Percentiles rank a stretch among this genome's conserved stretches.
Conservation (phyloP, 2,888 invertebrate genomes). For the Drosophila nr. medialis region DNA sequence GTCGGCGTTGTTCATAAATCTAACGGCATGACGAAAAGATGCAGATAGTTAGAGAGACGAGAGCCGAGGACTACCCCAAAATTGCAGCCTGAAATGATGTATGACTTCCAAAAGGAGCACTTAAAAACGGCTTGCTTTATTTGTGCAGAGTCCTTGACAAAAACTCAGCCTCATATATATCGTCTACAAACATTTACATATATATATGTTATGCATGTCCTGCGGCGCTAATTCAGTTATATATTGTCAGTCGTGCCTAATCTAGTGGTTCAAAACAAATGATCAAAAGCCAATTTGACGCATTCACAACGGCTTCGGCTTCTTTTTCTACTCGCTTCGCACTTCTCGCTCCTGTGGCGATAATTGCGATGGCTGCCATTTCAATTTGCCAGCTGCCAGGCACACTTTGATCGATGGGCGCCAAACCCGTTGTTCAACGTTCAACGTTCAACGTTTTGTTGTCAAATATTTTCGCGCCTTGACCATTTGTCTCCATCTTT, state of each 20-base stretch:
- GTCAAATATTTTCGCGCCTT: conserved; percentile 79
- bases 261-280: conserved; percentile 53
- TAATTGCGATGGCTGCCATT: conserved; percentile 74
- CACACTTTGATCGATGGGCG: conserved; percentile 74
- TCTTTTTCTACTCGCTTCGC: conserved; percentile 2
- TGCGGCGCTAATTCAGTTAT: conserved; percentile 75
- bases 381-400: conserved; percentile 70
- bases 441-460: conserved; percentile 46
- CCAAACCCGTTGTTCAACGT: conserved; percentile 25
- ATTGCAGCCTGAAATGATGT: conserved; percentile 62
- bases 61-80: conserved; percentile 22
- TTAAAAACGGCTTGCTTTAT: conserved; percentile 7
- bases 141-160: conserved; percentile 16
- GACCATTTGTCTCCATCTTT: conserved; percentile 68
- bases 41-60: conserved; percentile 39
- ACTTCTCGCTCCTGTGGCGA: conserved; percentile 34
- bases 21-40: conserved; percentile 80
- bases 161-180: conserved; percentile 34
- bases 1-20: conserved; percentile 68
- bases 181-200: background rate
- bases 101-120: conserved; percentile 48
- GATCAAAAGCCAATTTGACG: conserved; percentile 37
- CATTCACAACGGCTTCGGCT: conserved; percentile 1
- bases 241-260: conserved; percentile 69
- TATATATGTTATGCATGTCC: conserved; percentile 45